Percentiles rank a stretch among this genome's conserved stretches.
phyloP scores from a whole-genome alignment of 2,888 invertebrate genomes.

The Acleris laterana region DNA sequence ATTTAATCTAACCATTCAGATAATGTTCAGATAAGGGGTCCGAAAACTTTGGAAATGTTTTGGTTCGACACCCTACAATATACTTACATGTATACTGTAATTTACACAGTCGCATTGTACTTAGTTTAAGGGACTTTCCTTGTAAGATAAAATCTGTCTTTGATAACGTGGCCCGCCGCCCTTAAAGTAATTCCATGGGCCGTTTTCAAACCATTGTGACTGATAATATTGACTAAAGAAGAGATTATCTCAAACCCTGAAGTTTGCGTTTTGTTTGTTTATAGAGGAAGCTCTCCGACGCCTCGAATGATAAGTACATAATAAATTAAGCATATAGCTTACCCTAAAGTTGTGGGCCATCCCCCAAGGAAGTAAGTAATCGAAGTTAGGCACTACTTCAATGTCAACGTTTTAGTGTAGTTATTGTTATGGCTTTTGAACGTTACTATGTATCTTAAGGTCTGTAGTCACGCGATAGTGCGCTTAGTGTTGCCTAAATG shows the following conservation, averaged over 20 bases:
- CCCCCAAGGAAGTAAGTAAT: conserved; percentile 28
- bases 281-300: conserved; percentile 28
- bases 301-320: conserved; percentile 33
- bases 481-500: conserved; percentile 49
- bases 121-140: too few relatives aligned
- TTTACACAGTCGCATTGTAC: too few relatives aligned
- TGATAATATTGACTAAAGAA: conserved; percentile 36
- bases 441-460: conserved; percentile 17
- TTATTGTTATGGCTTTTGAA: conserved; percentile 31
- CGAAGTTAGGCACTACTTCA: conserved; percentile 27
- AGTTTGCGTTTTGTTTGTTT: conserved; percentile 33
- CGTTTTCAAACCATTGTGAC: conserved; percentile 21
- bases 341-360: conserved; percentile 31
- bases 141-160: neutral
- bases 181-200: conserved; percentile 10
- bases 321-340: conserved; percentile 30
- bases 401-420: conserved; percentile 26
- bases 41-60: too few relatives aligned
- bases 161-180: neutral
- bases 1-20: too few relatives aligned
- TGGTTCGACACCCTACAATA: too few relatives aligned
- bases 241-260: conserved; percentile 31
- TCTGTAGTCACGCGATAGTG: conserved; percentile 52
- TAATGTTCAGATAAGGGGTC: too few relatives aligned
- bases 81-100: too few relatives aligned